phyloP scores from a whole-genome alignment of 2,888 invertebrate species.

The Junonia oenone region DNA sequence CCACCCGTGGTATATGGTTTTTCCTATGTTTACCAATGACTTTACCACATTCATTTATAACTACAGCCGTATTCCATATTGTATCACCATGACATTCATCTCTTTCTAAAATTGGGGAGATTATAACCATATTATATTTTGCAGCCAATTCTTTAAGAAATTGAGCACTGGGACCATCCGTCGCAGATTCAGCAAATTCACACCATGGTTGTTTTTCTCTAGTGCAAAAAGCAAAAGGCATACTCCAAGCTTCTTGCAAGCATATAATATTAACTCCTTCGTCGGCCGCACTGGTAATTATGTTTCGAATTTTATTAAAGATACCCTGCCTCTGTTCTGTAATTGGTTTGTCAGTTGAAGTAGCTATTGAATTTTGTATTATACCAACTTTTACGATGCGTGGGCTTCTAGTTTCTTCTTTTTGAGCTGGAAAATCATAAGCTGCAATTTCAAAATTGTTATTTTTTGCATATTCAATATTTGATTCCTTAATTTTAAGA shows the following conservation, averaged over 20 bases:
- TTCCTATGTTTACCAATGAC: conserved; percentile 97
- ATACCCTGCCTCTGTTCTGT: conserved; percentile 88
- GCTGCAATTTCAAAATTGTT: conserved; percentile 87
- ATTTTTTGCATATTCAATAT: conserved; percentile 62
- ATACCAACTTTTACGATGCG: conserved; percentile 89
- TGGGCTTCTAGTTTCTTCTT: conserved; percentile 85
- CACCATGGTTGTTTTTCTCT: conserved; percentile 98
- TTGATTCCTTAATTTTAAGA: conserved; percentile 73
- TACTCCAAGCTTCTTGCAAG: conserved; percentile 98
- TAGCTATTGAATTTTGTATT: conserved; percentile 91
- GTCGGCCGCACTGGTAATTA: conserved; percentile 87
- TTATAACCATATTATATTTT: conserved; percentile 93
- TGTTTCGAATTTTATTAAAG: conserved; percentile 84
- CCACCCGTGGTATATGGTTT: conserved; percentile 98
- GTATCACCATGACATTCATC: conserved; percentile 92
- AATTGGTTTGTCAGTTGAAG: conserved; percentile 87
- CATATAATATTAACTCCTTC: conserved; percentile 94
- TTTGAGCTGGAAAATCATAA: conserved; percentile 83
- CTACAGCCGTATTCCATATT: conserved; percentile 97
- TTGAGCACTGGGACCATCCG: conserved; percentile 90
- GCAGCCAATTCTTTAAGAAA: conserved; percentile 88
- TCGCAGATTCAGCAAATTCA: conserved; percentile 96
- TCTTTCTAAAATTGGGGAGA: conserved; percentile 96
- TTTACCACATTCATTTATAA: conserved; percentile 91
- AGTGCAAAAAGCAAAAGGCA: conserved; percentile 99